Evolutionary conservation across 2,113 vertebrate genomes (phyloP).

Genomic region (Microcebus jonahi): DNA sequence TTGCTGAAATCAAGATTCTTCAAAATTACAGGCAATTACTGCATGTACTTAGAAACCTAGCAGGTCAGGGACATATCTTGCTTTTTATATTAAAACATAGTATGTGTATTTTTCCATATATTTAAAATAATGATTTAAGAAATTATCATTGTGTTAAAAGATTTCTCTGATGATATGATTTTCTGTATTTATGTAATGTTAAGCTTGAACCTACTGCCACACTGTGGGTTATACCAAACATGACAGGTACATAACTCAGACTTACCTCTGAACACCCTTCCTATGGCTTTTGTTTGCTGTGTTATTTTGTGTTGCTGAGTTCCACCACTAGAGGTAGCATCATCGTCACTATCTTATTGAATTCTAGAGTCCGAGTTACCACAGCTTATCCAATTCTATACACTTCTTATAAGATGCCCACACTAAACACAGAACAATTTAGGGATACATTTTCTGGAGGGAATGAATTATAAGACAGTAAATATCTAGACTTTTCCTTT

Average conservation of each 20-base stretch:
- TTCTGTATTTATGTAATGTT: neutral
- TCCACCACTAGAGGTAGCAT: neutral
- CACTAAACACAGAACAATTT: neutral
- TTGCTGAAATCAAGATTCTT: neutral
- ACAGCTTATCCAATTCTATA: neutral
- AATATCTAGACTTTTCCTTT: neutral
- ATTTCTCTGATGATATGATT: neutral
- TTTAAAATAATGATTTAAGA: slow-evolving; percentile 40
- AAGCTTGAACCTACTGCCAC: neutral
- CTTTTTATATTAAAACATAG: neutral
- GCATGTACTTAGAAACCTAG: slow-evolving; percentile 30
- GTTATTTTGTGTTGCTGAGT: slow-evolving; percentile 2
- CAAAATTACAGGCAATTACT: neutral
- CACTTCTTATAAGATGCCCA: neutral
- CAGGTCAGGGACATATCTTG: neutral
- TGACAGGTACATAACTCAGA: neutral
- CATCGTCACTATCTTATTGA: neutral
- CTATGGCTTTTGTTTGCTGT: neutral
- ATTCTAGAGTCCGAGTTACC: neutral
- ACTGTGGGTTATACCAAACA: neutral
- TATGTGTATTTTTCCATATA: neutral
- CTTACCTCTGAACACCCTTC: neutral
- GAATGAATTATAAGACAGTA: neutral
- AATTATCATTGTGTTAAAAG: neutral
- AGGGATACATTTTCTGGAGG: neutral